These are phyloP conservation scores for Dromiciops gliroides DNA, from an alignment of 2,113 vertebrate species.

Conservation along the genomic window DNA sequence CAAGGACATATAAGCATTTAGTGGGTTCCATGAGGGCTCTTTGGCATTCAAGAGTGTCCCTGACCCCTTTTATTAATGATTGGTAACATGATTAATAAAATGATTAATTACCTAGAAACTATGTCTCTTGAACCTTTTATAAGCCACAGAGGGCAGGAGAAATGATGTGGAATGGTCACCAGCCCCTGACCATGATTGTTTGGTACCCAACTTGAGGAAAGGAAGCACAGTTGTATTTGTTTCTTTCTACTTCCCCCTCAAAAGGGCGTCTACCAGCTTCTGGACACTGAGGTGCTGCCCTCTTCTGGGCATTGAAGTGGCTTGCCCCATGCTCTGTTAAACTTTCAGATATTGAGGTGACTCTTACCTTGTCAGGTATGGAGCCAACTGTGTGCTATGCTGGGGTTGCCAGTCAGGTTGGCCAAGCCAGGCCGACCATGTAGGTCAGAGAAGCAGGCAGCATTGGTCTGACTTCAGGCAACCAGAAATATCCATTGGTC, in stretches of 20 bases:
- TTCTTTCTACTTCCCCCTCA: neutral
- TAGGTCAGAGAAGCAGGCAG: neutral
- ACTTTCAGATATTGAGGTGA: neutral
- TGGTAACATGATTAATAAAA: neutral
- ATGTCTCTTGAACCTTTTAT: neutral
- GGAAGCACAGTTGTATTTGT: neutral
- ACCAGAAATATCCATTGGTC: neutral
- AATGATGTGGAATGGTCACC: neutral
- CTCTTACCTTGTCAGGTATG: neutral
- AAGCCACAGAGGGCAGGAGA: neutral
- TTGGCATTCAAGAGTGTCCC: too few relatives aligned
- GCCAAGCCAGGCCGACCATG: neutral
- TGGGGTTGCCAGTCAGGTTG: neutral
- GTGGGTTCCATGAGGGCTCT: too few relatives aligned
- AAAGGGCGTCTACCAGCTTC: neutral
- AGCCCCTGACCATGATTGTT: neutral
- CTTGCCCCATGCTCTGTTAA: neutral
- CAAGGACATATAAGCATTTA: too few relatives aligned
- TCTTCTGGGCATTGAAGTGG: neutral
- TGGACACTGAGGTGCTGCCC: neutral
- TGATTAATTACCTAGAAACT: neutral
- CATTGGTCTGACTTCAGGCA: too few relatives aligned
- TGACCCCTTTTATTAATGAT: neutral
- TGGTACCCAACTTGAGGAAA: neutral
- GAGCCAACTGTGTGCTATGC: neutral